These are phyloP conservation scores for Trichogramma dendrolimi DNA, from an alignment of 2,888 invertebrate species.

Conservation along the genomic window DNA sequence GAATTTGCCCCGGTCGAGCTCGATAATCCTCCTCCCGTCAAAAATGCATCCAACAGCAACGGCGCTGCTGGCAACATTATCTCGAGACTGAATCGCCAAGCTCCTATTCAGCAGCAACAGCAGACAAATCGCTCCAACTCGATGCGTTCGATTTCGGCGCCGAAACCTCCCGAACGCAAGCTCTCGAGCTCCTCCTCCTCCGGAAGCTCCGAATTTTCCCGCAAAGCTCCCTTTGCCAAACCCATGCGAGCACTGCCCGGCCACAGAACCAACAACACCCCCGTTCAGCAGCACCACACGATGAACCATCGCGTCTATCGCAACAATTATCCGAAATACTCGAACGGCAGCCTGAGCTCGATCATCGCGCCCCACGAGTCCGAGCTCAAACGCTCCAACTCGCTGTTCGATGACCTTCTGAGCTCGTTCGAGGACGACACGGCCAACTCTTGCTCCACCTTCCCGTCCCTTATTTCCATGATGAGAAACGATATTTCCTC, in stretches of 20 bases:
- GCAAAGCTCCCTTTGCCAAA: constrained; percentile 2
- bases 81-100: too few species aligned
- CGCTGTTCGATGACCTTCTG: constrained; percentile 63
- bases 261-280: constrained; percentile 9
- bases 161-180: constrained; percentile 38
- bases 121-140: constrained; percentile 37
- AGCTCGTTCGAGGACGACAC: constrained; percentile 65
- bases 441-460: constrained; percentile 49
- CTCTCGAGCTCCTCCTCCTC: constrained; percentile 24
- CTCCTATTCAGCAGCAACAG: too few species aligned
- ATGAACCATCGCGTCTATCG: constrained; percentile 28
- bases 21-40: constrained; percentile 20
- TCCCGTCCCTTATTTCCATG: constrained; percentile 52
- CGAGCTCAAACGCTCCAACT: constrained; percentile 45
- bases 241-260: constrained; percentile 8
- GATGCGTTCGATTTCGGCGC: constrained; percentile 38
- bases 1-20: constrained; percentile 25
- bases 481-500: constrained; percentile 45
- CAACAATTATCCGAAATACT: constrained; percentile 28
- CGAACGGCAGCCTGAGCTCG: constrained; percentile 41
- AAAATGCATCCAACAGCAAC: constrained; percentile 25
- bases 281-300: constrained; percentile 11
- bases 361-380: constrained; percentile 42
- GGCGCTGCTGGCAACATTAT: too few species aligned
- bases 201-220: constrained; percentile 15